A percentile compares a stretch with the other conserved stretches of the same genome.
Conservation (phyloP, 2,888 invertebrate genomes). For the Miltochrista miniata region DNA sequence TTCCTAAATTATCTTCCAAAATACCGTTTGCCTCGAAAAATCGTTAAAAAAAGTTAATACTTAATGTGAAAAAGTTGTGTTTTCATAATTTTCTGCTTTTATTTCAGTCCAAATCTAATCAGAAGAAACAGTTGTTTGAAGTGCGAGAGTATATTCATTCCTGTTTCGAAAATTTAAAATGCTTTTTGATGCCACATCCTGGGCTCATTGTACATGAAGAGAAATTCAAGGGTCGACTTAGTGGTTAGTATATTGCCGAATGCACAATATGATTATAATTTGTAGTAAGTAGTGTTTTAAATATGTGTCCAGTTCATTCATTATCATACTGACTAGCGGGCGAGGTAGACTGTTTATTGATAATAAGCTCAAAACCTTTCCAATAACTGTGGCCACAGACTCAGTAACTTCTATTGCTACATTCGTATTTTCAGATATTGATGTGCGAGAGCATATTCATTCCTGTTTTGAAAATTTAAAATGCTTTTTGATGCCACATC, state of each 20-base stretch:
- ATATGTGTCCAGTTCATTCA: too few relatives aligned
- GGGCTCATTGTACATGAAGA: constrained; percentile 97
- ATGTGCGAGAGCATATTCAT: constrained; percentile 93
- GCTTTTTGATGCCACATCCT: constrained; percentile 99
- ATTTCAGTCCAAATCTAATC: constrained; percentile 88
- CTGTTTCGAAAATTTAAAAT: constrained; percentile 96
- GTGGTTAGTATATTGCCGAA: constrained; percentile 61
- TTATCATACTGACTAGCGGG: too few relatives aligned
- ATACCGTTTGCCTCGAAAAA: too few relatives aligned
- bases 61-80: too few relatives aligned
- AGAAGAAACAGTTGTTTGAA: constrained; percentile 96
- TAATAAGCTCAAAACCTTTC: too few relatives aligned
- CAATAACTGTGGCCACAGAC: too few relatives aligned
- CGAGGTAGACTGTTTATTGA: too few relatives aligned
- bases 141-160: constrained; percentile 94
- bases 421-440: constrained; percentile 88
- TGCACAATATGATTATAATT: not conserved
- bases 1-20: too few relatives aligned
- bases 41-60: too few relatives aligned
- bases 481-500: constrained; percentile 99
- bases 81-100: too few relatives aligned
- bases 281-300: too few relatives aligned
- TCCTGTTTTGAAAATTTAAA: constrained; percentile 96
- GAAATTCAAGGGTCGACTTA: constrained; percentile 94
- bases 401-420: too few relatives aligned